These are phyloP conservation scores for Orius insidiosus DNA, from an alignment of 1,140 invertebrate species.

Conservation along the genomic window DNA sequence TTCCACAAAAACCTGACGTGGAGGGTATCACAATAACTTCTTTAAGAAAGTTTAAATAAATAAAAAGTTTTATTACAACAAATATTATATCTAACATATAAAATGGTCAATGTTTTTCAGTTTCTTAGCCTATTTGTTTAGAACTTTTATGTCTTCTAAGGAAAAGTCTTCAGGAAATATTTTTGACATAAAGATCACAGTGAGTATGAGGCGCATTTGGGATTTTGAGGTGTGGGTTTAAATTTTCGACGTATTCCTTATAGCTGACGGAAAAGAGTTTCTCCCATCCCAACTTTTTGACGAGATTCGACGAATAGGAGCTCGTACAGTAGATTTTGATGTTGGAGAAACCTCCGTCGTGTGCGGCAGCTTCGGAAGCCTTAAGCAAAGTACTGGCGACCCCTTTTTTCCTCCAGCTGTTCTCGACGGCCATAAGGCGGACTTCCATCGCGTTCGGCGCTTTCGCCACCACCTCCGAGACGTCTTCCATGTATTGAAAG, in stretches of 20 bases:
- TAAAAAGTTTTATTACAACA: no score
- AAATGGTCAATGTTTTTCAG: no score
- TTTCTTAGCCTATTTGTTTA: no score
- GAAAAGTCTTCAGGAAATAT: no score
- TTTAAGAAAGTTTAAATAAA: no score
- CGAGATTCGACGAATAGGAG: constrained; percentile 1
- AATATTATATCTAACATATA: no score
- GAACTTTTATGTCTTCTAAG: no score
- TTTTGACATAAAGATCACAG: constrained; percentile 6
- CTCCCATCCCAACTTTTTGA: constrained; percentile 10
- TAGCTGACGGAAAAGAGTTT: constrained; percentile 7
- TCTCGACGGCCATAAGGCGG: constrained; percentile 7
- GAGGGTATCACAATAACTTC: no score
- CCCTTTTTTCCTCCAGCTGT: constrained; percentile 1
- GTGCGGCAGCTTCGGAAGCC: background rate
- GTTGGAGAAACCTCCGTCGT: background rate
- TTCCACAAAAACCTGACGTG: no score
- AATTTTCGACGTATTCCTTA: background rate
- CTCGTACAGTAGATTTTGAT: constrained; percentile 14
- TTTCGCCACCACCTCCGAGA: background rate
- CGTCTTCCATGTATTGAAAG: constrained; percentile 14
- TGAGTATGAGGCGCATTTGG: constrained; percentile 1
- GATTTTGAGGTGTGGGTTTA: background rate
- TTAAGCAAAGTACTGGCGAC: constrained; percentile 8
- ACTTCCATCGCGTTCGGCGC: constrained; percentile 13